Conservation (phyloP, 2,888 invertebrate species). For the Herminia tarsipennalis region DNA sequence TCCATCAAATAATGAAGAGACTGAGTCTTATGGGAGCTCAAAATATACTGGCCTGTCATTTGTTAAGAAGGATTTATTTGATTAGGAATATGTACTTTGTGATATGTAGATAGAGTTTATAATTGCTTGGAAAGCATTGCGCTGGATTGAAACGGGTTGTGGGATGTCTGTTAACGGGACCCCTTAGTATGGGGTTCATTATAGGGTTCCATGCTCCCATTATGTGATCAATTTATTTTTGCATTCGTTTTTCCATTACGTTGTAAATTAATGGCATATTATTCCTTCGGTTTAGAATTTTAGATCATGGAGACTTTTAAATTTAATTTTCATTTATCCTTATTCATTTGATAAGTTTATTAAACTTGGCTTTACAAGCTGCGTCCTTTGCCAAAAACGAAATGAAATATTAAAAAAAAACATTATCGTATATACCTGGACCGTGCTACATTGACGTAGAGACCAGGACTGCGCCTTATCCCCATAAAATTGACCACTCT, state of each 20-base stretch:
- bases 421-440: too few relatives aligned
- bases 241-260: conserved; percentile 21
- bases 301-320: too few relatives aligned
- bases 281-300: conserved; percentile 7
- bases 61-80: conserved; percentile 14
- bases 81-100: conserved; percentile 25
- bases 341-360: too few relatives aligned
- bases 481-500: too few relatives aligned
- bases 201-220: conserved; percentile 52
- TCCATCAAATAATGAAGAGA: conserved; percentile 7
- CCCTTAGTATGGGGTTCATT: conserved; percentile 62
- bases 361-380: too few relatives aligned
- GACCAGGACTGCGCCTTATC: too few relatives aligned
- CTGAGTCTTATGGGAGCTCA: conserved; percentile 16
- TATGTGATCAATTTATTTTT: conserved; percentile 34
- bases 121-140: conserved; percentile 12
- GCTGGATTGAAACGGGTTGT: conserved; percentile 27
- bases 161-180: conserved; percentile 54
- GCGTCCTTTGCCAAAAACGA: too few relatives aligned
- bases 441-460: too few relatives aligned
- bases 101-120: conserved; percentile 23
- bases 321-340: too few relatives aligned
- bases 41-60: conserved; percentile 10
- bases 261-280: background rate
- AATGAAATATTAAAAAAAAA: too few relatives aligned